phyloP scores from a whole-genome alignment of 2,888 invertebrate species.

The Drosophila multiciliata region DNA sequence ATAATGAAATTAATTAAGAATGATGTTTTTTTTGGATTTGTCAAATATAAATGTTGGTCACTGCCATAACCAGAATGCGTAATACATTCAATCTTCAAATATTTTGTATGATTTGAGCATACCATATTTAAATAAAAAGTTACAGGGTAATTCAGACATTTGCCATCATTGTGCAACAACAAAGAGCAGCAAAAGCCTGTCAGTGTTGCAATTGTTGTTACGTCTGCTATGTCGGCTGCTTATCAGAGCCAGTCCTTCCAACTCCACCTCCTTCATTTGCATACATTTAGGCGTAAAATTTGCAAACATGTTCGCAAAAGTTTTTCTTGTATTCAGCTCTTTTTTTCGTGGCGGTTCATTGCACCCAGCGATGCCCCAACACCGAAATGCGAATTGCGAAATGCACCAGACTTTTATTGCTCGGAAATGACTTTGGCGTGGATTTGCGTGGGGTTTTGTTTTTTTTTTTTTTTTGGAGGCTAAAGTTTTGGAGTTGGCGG shows the following conservation, averaged over 20 bases:
- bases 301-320: constrained; percentile 48
- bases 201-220: constrained; percentile 47
- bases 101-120: background rate
- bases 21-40: background rate
- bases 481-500: background rate
- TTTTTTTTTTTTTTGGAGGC: background rate
- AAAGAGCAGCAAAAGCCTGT: constrained; percentile 44
- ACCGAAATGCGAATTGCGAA: constrained; percentile 53
- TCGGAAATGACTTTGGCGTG: constrained; percentile 63
- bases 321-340: constrained; percentile 35
- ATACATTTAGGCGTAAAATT: constrained; percentile 61
- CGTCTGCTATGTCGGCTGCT: constrained; percentile 34
- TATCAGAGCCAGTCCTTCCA: constrained; percentile 48
- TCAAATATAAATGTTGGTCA: background rate
- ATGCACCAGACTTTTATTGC: constrained; percentile 69
- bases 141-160: constrained; percentile 35
- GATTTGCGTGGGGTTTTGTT: constrained; percentile 38
- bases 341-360: constrained; percentile 60
- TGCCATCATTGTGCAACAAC: constrained; percentile 35
- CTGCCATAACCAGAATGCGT: too few species aligned
- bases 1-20: background rate
- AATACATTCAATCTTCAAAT: background rate
- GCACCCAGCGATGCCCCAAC: constrained; percentile 46
- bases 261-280: constrained; percentile 34
- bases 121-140: background rate